Conservation (phyloP, 2,888 invertebrate genomes). For the Trypoxylon attenuatum region DNA sequence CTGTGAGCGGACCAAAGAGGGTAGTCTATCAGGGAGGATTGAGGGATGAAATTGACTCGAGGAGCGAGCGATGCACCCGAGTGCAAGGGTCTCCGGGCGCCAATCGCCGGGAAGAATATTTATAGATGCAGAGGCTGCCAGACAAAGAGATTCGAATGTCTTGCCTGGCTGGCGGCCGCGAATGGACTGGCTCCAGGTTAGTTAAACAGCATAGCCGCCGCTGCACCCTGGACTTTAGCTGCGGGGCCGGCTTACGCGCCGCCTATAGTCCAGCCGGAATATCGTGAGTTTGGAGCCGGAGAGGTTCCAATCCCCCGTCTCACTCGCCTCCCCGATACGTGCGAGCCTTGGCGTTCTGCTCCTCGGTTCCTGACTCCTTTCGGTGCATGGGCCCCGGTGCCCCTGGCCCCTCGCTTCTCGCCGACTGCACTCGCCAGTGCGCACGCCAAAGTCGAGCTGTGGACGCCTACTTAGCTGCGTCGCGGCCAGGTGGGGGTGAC, state of each 20-base stretch:
- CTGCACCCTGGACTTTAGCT: conserved; percentile 60
- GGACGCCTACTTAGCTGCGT: conserved; percentile 6
- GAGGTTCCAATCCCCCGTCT: conserved; percentile 5
- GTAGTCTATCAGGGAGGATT: conserved; percentile 8
- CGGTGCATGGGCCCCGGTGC: conserved; percentile 6
- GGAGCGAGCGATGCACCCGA: not conserved
- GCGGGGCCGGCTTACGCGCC: conserved; percentile 50
- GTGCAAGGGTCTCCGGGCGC: not conserved
- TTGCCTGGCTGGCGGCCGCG: conserved; percentile 69
- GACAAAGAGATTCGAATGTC: conserved; percentile 62
- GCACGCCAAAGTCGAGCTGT: conserved; percentile 10
- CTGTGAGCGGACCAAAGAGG: conserved; percentile 2
- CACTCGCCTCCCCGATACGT: conserved; percentile 9
- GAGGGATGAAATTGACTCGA: conserved; percentile 9
- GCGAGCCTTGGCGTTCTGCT: not conserved
- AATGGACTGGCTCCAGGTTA: conserved; percentile 64
- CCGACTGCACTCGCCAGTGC: conserved; percentile 29
- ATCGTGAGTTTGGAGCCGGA: conserved; percentile 26
- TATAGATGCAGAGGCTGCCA: conserved; percentile 47
- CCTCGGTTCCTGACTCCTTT: not conserved
- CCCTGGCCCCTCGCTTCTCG: not conserved
- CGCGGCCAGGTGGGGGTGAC: conserved; percentile 6
- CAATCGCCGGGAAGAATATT: conserved; percentile 48
- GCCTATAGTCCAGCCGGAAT: conserved; percentile 39
- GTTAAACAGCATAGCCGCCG: conserved; percentile 58